Percentiles rank a stretch among this genome's conserved stretches.
Conservation (phyloP, 2,888 invertebrate genomes). For the Amphipyra berbera region DNA sequence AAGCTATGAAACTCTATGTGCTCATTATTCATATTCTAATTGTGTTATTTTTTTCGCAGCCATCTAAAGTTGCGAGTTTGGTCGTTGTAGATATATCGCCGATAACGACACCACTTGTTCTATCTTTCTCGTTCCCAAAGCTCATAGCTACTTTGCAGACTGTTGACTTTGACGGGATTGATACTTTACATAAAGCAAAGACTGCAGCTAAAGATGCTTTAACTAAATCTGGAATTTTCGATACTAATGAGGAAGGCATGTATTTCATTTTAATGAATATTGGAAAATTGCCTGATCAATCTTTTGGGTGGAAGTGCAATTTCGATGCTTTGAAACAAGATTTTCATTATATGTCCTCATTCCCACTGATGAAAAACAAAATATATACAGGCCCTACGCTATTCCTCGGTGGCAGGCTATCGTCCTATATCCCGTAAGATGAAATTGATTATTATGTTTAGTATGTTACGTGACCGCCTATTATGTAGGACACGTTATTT, state of each 20-base stretch:
- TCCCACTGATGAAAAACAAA: slow-evolving; percentile 70
- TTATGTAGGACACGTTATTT: background rate
- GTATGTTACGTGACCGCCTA: too few relatives aligned
- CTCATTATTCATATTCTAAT: background rate
- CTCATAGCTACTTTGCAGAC: slow-evolving; percentile 88
- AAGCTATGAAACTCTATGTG: too few relatives aligned
- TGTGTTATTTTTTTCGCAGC: slow-evolving; percentile 70
- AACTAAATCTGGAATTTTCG: slow-evolving; percentile 59
- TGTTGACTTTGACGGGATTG: slow-evolving; percentile 86
- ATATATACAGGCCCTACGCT: slow-evolving; percentile 72
- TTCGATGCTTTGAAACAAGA: slow-evolving; percentile 63
- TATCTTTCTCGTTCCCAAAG: slow-evolving; percentile 88
- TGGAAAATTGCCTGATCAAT: slow-evolving; percentile 58
- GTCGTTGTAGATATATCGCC: slow-evolving; percentile 93
- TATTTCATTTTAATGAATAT: slow-evolving; percentile 75
- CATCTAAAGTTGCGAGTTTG: slow-evolving; percentile 89
- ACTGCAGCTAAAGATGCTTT: slow-evolving; percentile 73
- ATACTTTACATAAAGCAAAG: slow-evolving; percentile 90
- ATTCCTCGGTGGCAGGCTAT: slow-evolving; percentile 76
- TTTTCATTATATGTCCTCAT: slow-evolving; percentile 68
- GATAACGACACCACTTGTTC: slow-evolving; percentile 85
- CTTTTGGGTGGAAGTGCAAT: slow-evolving; percentile 76
- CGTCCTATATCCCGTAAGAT: slow-evolving; percentile 78
- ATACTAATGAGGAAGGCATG: slow-evolving; percentile 57
- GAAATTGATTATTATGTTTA: background rate